Evolutionary conservation across 1,140 invertebrate genomes (phyloP).

Genomic region (Brachionus sp.): DNA sequence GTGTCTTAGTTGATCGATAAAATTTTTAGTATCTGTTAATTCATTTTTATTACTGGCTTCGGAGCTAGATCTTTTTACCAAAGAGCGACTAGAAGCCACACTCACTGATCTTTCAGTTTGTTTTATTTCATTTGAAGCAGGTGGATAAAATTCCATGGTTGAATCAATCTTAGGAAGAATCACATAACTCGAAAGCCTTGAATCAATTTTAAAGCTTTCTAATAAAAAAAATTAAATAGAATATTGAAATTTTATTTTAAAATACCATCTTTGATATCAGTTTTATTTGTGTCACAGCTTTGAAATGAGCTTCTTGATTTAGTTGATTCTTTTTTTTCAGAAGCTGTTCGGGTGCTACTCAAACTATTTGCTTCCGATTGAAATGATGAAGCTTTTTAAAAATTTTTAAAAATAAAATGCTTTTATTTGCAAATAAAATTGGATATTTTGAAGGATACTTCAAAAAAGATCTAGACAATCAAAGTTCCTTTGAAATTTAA

Average conservation of each 20-base stretch:
- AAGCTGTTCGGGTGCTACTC: neutral
- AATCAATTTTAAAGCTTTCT: neutral
- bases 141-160: neutral
- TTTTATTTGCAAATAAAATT: neutral
- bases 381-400: neutral
- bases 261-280: neutral
- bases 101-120: conserved; percentile 2
- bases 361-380: neutral
- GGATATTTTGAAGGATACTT: too few species aligned
- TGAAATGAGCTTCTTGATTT: neutral
- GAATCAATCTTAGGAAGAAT: conserved; percentile 11
- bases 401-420: neutral
- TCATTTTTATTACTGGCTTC: neutral
- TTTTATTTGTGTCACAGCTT: neutral
- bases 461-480: too few species aligned
- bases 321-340: neutral
- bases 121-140: neutral
- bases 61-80: neutral
- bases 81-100: neutral
- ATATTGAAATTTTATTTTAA: neutral
- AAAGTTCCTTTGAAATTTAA: too few species aligned
- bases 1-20: neutral
- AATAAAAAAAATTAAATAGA: neutral
- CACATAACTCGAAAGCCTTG: neutral
- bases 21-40: neutral